These are phyloP conservation scores for Nautilus pompilius DNA, from an alignment of 1,140 invertebrate species.

Conservation along the genomic window DNA sequence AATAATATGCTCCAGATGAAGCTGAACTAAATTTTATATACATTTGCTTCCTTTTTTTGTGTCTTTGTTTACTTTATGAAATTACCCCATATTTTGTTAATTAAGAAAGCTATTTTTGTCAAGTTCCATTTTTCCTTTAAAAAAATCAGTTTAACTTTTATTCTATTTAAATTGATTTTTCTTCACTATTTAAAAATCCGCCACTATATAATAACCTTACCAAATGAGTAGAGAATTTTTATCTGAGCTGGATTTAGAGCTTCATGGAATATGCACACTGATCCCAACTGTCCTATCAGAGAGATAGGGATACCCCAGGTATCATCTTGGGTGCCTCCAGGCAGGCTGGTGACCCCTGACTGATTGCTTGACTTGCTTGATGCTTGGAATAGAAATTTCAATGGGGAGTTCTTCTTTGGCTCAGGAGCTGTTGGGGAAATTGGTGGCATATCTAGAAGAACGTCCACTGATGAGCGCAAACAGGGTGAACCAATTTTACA, in stretches of 20 bases:
- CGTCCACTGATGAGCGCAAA: constrained; percentile 8
- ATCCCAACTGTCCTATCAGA: constrained; percentile 60
- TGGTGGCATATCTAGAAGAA: constrained; percentile 11
- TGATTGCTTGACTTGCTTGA: constrained; percentile 27
- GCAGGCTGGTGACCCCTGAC: constrained; percentile 59
- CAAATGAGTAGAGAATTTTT: constrained; percentile 49
- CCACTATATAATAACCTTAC: constrained; percentile 42
- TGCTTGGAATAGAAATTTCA: constrained; percentile 26
- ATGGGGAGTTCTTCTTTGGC: constrained; percentile 21
- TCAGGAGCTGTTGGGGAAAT: constrained; percentile 9
- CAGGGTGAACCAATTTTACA: constrained; percentile 57
- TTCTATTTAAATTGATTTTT: too few species aligned
- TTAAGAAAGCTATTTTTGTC: too few species aligned
- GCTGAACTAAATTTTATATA: too few species aligned
- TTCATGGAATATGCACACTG: constrained; percentile 60
- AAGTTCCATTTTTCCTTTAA: too few species aligned
- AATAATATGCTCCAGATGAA: too few species aligned
- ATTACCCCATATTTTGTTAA: too few species aligned
- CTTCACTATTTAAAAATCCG: too few species aligned
- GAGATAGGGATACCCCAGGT: constrained; percentile 55
- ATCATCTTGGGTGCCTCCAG: constrained; percentile 61
- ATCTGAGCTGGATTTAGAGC: constrained; percentile 51
- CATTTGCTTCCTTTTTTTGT: too few species aligned
- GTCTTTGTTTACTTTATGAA: too few species aligned
- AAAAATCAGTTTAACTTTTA: too few species aligned